Conservation (phyloP, 2,797 vertebrate species). For the Lacerta bilineata region DNA sequence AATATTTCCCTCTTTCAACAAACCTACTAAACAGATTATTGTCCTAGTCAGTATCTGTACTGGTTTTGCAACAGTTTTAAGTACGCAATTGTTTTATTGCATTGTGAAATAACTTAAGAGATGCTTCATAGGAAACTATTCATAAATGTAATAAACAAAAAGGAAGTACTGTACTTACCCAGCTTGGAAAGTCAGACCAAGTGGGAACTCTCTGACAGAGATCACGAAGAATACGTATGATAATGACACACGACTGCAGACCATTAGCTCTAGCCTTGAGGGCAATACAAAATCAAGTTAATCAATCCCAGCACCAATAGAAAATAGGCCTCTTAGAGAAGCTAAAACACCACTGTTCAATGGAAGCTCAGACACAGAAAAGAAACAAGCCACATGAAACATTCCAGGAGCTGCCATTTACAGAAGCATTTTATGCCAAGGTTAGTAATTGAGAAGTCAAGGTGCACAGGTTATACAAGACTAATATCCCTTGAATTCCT, state of each 20-base stretch:
- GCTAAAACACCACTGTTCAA: constrained; percentile 96
- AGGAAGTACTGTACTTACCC: constrained; percentile 88
- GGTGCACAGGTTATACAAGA: constrained; percentile 95
- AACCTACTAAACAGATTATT: too few relatives aligned
- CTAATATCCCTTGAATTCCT: constrained; percentile 90
- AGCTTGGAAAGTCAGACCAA: constrained; percentile 97
- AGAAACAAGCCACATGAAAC: constrained; percentile 80
- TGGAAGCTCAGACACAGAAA: constrained; percentile 90
- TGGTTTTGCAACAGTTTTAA: too few relatives aligned
- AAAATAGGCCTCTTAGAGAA: constrained; percentile 79
- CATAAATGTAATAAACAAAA: too few relatives aligned
- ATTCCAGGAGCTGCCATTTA: constrained; percentile 93
- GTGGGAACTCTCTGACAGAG: constrained; percentile 96
- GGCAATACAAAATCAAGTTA: constrained; percentile 88
- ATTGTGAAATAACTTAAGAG: too few relatives aligned
- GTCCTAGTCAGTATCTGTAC: too few relatives aligned
- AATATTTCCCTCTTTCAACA: too few relatives aligned
- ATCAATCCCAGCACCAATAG: constrained; percentile 76
- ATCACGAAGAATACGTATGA: constrained; percentile 97
- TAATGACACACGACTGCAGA: constrained; percentile 97
- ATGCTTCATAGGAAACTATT: too few relatives aligned
- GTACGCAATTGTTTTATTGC: background rate
- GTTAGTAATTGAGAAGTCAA: constrained; percentile 94
- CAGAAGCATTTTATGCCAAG: constrained; percentile 96
- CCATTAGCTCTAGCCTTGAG: constrained; percentile 99